A percentile compares a stretch with the other conserved stretches of the same genome.
These are phyloP conservation scores for Benthosema pterotum DNA, from an alignment of 2,797 vertebrate genomes.

Conservation along the genomic window DNA sequence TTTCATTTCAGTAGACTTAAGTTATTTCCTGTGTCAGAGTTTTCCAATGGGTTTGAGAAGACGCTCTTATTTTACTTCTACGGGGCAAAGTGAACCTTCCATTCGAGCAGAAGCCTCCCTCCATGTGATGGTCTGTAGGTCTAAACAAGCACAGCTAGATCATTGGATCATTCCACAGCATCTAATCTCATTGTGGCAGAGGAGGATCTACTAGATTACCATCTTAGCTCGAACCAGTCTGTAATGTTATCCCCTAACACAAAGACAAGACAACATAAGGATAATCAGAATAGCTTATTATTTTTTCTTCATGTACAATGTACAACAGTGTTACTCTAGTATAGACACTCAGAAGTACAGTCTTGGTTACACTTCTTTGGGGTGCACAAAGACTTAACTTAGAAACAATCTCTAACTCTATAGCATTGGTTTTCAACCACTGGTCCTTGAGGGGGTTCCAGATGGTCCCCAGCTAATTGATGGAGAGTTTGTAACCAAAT, in stretches of 20 bases:
- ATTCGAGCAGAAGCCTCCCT: constrained; percentile 10
- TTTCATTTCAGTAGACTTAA: background rate
- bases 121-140: constrained; percentile 38
- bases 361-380: too few species aligned
- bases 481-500: too few species aligned
- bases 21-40: background rate
- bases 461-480: too few species aligned
- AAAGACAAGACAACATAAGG: constrained; percentile 34
- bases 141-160: constrained; percentile 28
- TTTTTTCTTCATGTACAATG: constrained; percentile 17
- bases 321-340: background rate
- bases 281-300: constrained; percentile 30
- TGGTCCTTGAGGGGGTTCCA: too few species aligned
- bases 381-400: too few species aligned
- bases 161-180: constrained; percentile 30
- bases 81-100: constrained; percentile 14
- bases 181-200: constrained; percentile 34
- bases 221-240: constrained; percentile 46
- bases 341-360: background rate
- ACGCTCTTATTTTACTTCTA: constrained; percentile 4
- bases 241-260: constrained; percentile 16
- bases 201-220: constrained; percentile 45
- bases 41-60: background rate
- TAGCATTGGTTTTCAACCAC: too few species aligned
- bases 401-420: too few species aligned